Conservation (phyloP, 2,797 vertebrate genomes). For the Aldrovandia affinis region DNA sequence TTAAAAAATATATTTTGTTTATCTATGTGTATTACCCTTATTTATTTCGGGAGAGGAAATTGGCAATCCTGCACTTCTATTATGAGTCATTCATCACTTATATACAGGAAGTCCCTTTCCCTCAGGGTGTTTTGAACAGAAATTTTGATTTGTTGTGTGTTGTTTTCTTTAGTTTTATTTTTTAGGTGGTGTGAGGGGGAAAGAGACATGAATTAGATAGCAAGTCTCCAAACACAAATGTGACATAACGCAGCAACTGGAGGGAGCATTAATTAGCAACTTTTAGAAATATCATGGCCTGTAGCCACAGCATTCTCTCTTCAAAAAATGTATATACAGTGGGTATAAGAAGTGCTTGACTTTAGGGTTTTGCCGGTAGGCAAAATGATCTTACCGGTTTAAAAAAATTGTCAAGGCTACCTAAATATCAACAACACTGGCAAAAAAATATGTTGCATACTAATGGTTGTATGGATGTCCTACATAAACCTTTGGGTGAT, state of each 20-base stretch:
- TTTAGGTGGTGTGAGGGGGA: neutral
- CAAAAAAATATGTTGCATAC: no score
- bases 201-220: neutral
- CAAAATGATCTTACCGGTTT: no score
- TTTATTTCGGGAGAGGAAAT: neutral
- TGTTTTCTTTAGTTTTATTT: neutral
- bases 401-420: no score
- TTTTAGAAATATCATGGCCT: neutral
- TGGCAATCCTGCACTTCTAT: neutral
- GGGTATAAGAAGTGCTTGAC: no score
- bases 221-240: neutral
- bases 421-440: no score
- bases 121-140: neutral
- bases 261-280: neutral
- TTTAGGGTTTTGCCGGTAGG: no score
- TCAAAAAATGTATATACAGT: no score
- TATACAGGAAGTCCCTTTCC: neutral
- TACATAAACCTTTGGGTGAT: no score
- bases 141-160: neutral
- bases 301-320: no score
- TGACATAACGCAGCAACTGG: neutral
- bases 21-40: neutral
- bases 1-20: neutral
- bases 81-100: neutral
- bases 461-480: no score